Conservation (phyloP, 2,888 invertebrate genomes). For the Toxonevra muliebris region DNA sequence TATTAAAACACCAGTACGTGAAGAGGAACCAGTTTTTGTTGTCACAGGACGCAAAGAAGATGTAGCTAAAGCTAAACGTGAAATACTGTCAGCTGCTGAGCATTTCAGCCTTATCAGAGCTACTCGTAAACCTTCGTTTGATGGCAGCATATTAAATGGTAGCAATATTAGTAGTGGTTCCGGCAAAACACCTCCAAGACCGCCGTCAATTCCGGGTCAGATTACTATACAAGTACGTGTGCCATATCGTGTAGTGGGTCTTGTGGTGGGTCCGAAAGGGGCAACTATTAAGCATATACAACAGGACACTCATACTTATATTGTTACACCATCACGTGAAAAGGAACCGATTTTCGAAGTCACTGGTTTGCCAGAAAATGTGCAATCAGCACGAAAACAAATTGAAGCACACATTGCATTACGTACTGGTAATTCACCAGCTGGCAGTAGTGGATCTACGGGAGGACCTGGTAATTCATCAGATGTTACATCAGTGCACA, state of each 20-base stretch:
- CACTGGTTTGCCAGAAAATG: conserved; percentile 96
- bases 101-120: conserved; percentile 99
- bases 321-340: conserved; percentile 97
- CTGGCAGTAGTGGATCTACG: conserved; percentile 64
- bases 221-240: conserved; percentile 97
- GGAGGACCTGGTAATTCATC: conserved; percentile 28
- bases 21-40: conserved; percentile 98
- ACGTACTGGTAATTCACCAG: conserved; percentile 76
- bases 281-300: conserved; percentile 99
- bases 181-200: conserved; percentile 75
- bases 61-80: conserved; percentile 95
- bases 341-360: conserved; percentile 99
- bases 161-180: conserved; percentile 62
- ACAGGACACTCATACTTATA: conserved; percentile 98
- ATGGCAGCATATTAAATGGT: conserved; percentile 42
- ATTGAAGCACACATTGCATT: conserved; percentile 98
- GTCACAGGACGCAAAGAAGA: conserved; percentile 99
- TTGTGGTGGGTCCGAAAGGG: conserved; percentile 99
- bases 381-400: conserved; percentile 93
- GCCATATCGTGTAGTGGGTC: conserved; percentile 97
- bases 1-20: conserved; percentile 98
- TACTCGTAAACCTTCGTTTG: conserved; percentile 81
- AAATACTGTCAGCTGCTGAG: conserved; percentile 97
- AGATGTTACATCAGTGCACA: conserved; percentile 45
- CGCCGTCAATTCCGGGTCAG: conserved; percentile 89